Conservation (phyloP, 2,113 vertebrate genomes). For the Crotalus tigris region DNA sequence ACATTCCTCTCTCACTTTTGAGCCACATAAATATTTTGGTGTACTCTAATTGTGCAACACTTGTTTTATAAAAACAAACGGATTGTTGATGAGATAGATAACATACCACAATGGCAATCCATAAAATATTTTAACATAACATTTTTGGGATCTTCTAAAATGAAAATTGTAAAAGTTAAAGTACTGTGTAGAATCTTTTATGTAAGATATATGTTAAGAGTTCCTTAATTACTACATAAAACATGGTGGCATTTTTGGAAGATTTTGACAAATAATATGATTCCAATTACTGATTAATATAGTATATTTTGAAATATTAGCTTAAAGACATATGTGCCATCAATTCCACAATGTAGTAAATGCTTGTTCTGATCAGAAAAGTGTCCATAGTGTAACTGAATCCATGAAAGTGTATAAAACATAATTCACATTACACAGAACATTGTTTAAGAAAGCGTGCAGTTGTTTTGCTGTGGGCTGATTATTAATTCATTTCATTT, state of each 20-base stretch:
- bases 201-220: background rate
- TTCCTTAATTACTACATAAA: background rate
- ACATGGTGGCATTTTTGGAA: background rate
- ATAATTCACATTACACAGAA: background rate
- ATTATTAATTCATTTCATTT: background rate
- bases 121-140: background rate
- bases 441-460: background rate
- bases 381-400: conserved; percentile 24
- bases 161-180: background rate
- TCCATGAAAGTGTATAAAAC: conserved; percentile 34
- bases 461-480: background rate
- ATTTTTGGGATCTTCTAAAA: background rate
- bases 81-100: background rate
- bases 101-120: background rate
- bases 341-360: conserved; percentile 1
- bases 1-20: background rate
- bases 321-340: background rate
- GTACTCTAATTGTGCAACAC: background rate
- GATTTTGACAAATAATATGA: background rate
- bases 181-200: background rate
- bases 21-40: background rate
- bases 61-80: background rate
- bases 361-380: conserved; percentile 30
- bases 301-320: conserved; percentile 23
- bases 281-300: background rate